Conservation (phyloP, 2,888 invertebrate species). For the Osedax fenrisi region DNA sequence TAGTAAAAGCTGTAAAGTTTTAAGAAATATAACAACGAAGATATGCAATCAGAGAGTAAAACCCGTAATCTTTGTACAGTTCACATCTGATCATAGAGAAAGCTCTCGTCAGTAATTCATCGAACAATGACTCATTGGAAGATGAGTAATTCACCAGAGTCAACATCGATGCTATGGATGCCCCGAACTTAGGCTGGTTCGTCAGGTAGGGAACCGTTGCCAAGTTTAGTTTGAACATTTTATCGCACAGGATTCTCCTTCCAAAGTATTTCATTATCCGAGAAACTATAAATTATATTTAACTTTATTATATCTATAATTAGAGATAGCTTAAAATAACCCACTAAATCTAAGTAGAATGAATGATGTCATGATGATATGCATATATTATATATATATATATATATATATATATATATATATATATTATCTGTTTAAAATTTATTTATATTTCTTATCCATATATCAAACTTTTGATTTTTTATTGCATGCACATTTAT, state of each 20-base stretch:
- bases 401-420: too few species aligned
- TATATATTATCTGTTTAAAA: too few species aligned
- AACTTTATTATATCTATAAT: too few species aligned
- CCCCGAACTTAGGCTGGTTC: constrained; percentile 43
- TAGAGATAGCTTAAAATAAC: too few species aligned
- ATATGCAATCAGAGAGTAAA: background rate
- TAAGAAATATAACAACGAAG: too few species aligned
- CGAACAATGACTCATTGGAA: constrained; percentile 45
- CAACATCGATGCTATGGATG: constrained; percentile 43
- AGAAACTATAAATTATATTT: constrained; percentile 37
- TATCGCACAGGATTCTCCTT: constrained; percentile 46
- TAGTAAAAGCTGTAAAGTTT: too few species aligned
- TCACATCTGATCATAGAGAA: constrained; percentile 45
- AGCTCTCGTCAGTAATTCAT: constrained; percentile 44
- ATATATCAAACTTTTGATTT: too few species aligned
- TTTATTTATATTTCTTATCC: too few species aligned
- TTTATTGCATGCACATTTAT: too few species aligned
- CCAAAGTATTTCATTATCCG: constrained; percentile 47
- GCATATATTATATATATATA: too few species aligned
- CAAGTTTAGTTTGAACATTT: constrained; percentile 45
- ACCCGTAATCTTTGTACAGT: constrained; percentile 42
- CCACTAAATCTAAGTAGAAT: too few species aligned
- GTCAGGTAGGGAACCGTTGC: constrained; percentile 37
- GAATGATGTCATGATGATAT: too few species aligned
- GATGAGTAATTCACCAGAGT: constrained; percentile 47